Evolutionary conservation across 2,797 vertebrate species (phyloP), one percentile per base, ranked within the genome.

Genomic region (Acanthurus lineatus): DNA sequence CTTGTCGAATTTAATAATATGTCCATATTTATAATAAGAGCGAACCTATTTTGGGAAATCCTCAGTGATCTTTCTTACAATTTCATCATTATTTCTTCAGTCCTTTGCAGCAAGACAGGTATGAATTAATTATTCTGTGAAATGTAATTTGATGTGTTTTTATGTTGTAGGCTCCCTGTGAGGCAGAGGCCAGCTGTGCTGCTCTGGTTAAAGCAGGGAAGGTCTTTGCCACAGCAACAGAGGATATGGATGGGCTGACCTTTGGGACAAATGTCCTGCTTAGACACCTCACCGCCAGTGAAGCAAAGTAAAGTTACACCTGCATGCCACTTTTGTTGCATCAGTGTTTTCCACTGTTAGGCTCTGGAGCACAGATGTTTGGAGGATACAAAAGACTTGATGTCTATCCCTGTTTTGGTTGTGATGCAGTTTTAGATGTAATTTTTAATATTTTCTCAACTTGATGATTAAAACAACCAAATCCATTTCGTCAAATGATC

Each of bases 201-300:
- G 91, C 97, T n/a, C 89, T 99, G 81, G 98, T 96, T 53, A 99
- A 99, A 92, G 94, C 95, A 0, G 97, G 97, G 14, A 99, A 98
- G 80, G 98, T 99, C 42, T 99, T 96, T 0, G 97, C 96, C 0
- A 98, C 97, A 0, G 98, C 98, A 28, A 99, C 98, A 0, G 98
- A 99, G 84, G 98, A 99, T 62, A 99, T 99, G 98, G 98, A 99
- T 3, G 97, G 97, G 1, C 90, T 99, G 86, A 99, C 98, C 8
- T 99, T 99, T 0, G 98, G 98, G 74, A 99, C 97, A 10, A 96
- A 95, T 0, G 94, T 99, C 56, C 91, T 99, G 14, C 95, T 99
- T 88, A 93, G 98, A 76, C 98, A 99, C 77, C 94, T 99, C 35
- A 99, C 97, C 0, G 96, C 97, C 83, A 99, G 98, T 0, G 98